Evolutionary conservation across 2,113 vertebrate genomes (phyloP).

Genomic region (Cyanocitta stelleri): DNA sequence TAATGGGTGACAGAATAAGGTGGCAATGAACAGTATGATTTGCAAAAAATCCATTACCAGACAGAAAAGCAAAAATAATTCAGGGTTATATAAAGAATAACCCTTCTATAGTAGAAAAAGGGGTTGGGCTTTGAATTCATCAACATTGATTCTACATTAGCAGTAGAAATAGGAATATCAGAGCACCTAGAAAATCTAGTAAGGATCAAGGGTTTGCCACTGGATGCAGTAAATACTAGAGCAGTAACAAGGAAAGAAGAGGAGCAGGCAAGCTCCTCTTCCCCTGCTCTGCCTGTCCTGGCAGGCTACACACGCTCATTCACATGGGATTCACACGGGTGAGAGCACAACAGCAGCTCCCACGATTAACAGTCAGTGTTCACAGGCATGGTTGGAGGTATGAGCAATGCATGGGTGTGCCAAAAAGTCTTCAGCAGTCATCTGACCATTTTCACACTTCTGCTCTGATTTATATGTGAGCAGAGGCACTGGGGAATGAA

Average conservation of each 20-base stretch:
- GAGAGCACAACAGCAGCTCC: not conserved
- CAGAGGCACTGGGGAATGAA: not conserved
- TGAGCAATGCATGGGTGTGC: not conserved
- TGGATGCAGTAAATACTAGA: not conserved
- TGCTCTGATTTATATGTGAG: not conserved
- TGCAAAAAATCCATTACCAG: not conserved
- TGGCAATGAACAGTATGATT: not conserved
- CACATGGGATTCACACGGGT: not conserved
- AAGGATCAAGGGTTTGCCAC: not conserved
- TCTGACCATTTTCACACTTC: not conserved
- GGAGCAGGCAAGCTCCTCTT: not conserved
- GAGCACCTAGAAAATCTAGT: not conserved
- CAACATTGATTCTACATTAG: not conserved
- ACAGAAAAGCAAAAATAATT: not conserved
- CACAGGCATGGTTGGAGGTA: not conserved
- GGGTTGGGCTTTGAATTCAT: not conserved
- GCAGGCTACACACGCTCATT: rapidly evolving
- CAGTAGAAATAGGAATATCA: not conserved
- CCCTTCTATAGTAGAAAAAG: not conserved
- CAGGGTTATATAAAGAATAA: not conserved
- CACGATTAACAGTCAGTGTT: not conserved
- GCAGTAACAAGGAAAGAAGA: not conserved
- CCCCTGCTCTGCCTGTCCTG: not conserved
- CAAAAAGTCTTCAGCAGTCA: not conserved
- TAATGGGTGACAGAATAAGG: not conserved